phyloP scores from a whole-genome alignment of 1,140 invertebrate species.

The Onthophagus taurus region DNA sequence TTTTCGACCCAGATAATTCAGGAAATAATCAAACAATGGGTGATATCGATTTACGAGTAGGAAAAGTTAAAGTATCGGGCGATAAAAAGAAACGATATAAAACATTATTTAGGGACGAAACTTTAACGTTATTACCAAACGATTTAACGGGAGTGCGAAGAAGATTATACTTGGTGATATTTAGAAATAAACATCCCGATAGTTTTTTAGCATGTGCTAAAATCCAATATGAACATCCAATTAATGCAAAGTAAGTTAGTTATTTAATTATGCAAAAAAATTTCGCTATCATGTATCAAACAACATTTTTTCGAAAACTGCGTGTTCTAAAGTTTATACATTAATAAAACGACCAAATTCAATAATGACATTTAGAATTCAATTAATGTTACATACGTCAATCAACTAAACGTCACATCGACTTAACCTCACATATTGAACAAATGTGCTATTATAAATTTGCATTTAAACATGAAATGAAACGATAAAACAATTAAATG shows the following conservation, averaged over 20 bases:
- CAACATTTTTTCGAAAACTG: no score
- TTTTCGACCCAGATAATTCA: constrained; percentile 73
- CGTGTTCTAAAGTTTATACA: no score
- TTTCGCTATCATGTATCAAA: no score
- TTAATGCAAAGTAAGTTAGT: constrained; percentile 56
- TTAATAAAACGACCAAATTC: no score
- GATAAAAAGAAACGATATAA: constrained; percentile 46
- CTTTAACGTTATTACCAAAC: constrained; percentile 53
- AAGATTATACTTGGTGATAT: constrained; percentile 74
- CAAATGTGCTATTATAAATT: no score
- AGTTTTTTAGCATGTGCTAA: constrained; percentile 77
- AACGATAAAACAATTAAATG: no score
- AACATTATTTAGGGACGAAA: constrained; percentile 53
- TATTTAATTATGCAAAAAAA: background rate
- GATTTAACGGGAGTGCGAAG: constrained; percentile 62
- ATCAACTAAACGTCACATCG: no score
- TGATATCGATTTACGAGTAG: constrained; percentile 69
- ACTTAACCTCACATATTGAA: no score
- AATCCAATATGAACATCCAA: constrained; percentile 55
- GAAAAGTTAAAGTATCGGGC: constrained; percentile 58
- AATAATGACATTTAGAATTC: no score
- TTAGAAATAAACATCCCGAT: constrained; percentile 67
- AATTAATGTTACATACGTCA: no score
- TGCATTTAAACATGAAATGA: no score
- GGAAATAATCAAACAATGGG: constrained; percentile 64